Evolutionary conservation across 2,888 invertebrate genomes (phyloP), one percentile per base, ranked within the genome.

Genomic region (Cheilosia scutellata): DNA sequence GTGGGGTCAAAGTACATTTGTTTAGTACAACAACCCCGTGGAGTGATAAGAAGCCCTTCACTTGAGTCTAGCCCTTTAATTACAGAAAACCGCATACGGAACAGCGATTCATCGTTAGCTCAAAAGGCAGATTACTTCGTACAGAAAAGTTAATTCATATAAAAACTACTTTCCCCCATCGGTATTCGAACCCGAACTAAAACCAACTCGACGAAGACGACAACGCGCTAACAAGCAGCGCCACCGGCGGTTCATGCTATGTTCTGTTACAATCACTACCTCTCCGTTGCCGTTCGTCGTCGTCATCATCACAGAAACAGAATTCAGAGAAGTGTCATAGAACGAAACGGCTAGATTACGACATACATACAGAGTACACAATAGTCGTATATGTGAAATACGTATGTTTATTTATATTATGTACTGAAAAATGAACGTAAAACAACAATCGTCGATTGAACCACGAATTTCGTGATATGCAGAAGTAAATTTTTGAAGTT

Each of bases 21-120:
- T 57, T 53, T 31, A 44, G 65, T 74, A 72, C 77, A 40, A 25
- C 47, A 75, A 88, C 88, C 87, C 89, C 89, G 90, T 90, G 90
- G 91, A 90, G 90, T 91, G 90, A 88, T 57, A 68, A 47, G 62
- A 71, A 88, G 80, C 80, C 71, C 42, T 65, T 88, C 87, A n/a
- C n/a, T n/a, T n/a, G n/a, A 53, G 9, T 91, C 78, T 91, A 88
- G 90, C 90, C 91, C 90, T 88, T 33, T 5, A 29, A 49, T 7
- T 6, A 33, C 47, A 71, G 37, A 49, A 47, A 71, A 71, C 58
- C 58, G 71, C 71, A 58, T 71, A 71, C 27, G 9, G 47, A 71
- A 58, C 57, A 40, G 58, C 71, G 71, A 71, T 58, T 71, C 47
- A 58, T 33, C 27, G 27, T 58, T 60, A 68, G 29, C 29, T 68